Conservation (phyloP, 2,797 vertebrate genomes). For the Antrozous pallidus region DNA sequence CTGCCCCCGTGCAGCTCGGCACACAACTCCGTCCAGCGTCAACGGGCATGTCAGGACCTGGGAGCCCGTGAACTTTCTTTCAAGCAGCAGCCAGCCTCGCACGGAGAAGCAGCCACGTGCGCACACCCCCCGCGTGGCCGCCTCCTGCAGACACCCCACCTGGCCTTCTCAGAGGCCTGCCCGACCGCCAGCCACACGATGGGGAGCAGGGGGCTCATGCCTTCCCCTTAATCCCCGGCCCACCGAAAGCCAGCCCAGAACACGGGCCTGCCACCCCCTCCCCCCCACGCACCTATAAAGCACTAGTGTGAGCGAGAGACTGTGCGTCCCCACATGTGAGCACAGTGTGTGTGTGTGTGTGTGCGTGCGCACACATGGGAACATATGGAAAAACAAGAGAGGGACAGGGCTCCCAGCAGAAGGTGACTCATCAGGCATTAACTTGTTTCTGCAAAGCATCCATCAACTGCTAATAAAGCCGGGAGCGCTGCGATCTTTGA, state of each 20-base stretch:
- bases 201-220: not conserved
- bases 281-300: fast-evolving
- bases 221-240: not conserved
- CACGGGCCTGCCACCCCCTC: not conserved
- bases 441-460: constrained; percentile 72
- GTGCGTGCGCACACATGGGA: not conserved
- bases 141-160: not conserved
- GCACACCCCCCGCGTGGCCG: not conserved
- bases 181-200: not conserved
- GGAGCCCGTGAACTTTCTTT: constrained; percentile 29
- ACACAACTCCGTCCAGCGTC: constrained; percentile 53
- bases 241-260: not conserved
- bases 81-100: constrained; percentile 5
- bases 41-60: constrained; percentile 70
- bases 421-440: constrained; percentile 67
- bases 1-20: not conserved
- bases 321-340: not conserved
- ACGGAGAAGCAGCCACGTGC: too few relatives aligned
- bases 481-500: not conserved
- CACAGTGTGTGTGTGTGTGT: not conserved
- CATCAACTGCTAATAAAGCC: constrained; percentile 67
- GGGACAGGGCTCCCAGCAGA: constrained; percentile 42
- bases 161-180: not conserved
- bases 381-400: constrained; percentile 56
- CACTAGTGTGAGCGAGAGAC: not conserved